Evolutionary conservation across 2,797 vertebrate genomes (phyloP), one percentile per base, ranked within the genome.

Genomic region (Fistularia tabacaria): DNA sequence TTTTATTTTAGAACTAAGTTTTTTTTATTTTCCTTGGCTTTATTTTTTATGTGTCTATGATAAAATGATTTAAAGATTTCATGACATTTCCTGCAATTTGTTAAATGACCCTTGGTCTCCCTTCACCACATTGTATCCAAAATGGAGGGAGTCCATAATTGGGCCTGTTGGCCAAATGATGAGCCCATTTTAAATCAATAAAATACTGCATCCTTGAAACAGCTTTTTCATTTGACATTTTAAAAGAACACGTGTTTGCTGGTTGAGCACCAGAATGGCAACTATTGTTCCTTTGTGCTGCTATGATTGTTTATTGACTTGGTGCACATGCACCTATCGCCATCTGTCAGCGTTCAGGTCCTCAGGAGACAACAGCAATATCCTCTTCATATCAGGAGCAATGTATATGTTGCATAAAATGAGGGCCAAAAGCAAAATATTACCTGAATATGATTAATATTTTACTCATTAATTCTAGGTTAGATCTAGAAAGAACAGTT

Each of bases 291-390:
- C 77, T 83, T 86, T 87, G 86, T 87, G 71, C 66, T 60, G 64
- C 75, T 69, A 73, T 86, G 86, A 87, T 89, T 87, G 85, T 88
- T 88, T 88, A 89, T 89, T 61, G 84, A 88, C 84, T 74, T 43
- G 62, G 74, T 59, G 67, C 75, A 66, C 52, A 40, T 61, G 66
- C 62, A 76, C 52, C 69, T 59, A 40, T 51, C 63, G 57, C 61
- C 66, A 55, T 66, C 65, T 69, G 62, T 70, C 74, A 64, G 67
- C 54, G 68, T 69, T 62, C n/a, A 37, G 64, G 67, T 71, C 70
- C 70, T 81, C 74, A 42, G 51, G 69, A 79, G 77, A 81, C 61
- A 54, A 60, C 64, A 49, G 49, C 59, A 72, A 67, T 59, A 68
- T 58, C 64, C 61, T 66, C 61, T 59, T 66, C 62, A 66, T 71